Percentiles rank a stretch among this genome's conserved stretches.
Conservation (phyloP, 2,113 vertebrate genomes). For the Sapayoa aenigma region DNA sequence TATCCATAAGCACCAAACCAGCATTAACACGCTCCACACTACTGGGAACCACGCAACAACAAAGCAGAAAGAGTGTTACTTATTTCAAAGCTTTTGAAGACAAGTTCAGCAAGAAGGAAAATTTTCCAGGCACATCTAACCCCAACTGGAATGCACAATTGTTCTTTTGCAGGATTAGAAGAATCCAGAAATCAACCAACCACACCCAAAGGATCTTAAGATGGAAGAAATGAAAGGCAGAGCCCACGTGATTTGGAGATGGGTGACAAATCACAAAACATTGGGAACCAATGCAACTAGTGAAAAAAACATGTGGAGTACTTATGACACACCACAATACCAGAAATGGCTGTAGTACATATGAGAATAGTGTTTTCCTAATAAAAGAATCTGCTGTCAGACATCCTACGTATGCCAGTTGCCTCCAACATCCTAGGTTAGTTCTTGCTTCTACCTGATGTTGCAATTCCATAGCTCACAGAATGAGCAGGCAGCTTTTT, state of each 20-base stretch:
- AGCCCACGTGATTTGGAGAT: background rate
- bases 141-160: background rate
- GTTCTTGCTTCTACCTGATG: background rate
- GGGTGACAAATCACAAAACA: background rate
- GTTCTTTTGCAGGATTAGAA: background rate
- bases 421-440: background rate
- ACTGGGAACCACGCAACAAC: background rate
- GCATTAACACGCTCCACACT: background rate
- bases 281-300: background rate
- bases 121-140: background rate
- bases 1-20: background rate
- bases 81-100: no score
- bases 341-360: background rate
- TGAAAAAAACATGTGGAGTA: background rate
- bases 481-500: background rate
- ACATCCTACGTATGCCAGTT: background rate
- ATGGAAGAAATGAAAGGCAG: background rate
- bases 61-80: background rate
- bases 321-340: background rate
- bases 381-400: background rate
- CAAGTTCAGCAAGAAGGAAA: background rate
- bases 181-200: background rate
- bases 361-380: background rate
- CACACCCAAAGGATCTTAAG: background rate
- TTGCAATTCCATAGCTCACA: background rate